Conservation (phyloP, 2,113 vertebrate genomes). For the Catharus fuscescens region DNA sequence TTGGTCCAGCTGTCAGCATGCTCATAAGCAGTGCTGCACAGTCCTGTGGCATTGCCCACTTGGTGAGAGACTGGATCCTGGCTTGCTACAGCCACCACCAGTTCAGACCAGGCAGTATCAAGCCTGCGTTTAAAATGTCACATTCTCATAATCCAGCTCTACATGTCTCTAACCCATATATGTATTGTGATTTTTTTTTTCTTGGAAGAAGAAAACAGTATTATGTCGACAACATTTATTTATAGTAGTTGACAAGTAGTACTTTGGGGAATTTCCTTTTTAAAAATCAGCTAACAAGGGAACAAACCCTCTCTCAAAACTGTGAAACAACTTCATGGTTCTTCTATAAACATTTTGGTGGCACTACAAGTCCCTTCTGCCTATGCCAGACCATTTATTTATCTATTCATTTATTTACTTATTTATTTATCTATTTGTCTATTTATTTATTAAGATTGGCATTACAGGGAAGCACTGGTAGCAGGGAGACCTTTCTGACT, state of each 20-base stretch:
- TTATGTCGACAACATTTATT: background rate
- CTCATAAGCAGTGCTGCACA: fast-evolving
- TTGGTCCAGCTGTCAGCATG: fast-evolving
- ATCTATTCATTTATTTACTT: background rate
- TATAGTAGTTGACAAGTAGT: conserved; percentile 21
- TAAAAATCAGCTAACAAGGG: background rate
- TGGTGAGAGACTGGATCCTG: background rate
- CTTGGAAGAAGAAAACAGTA: background rate
- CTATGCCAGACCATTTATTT: background rate
- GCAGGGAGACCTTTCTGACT: background rate
- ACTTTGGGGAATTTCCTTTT: background rate
- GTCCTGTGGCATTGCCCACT: background rate
- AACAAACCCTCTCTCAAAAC: conserved; percentile 19
- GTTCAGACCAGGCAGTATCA: background rate
- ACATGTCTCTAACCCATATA: background rate
- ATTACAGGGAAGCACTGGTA: background rate
- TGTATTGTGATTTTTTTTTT: background rate
- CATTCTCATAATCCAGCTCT: background rate
- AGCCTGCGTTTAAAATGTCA: background rate
- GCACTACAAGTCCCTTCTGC: background rate
- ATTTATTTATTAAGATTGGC: background rate
- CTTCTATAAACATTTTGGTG: conserved; percentile 3
- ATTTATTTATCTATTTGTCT: too few relatives aligned
- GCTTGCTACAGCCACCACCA: fast-evolving
- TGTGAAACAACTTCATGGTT: background rate